These are phyloP conservation scores for Yponomeuta cagnagella DNA, from an alignment of 2,888 invertebrate species.

Conservation along the genomic window DNA sequence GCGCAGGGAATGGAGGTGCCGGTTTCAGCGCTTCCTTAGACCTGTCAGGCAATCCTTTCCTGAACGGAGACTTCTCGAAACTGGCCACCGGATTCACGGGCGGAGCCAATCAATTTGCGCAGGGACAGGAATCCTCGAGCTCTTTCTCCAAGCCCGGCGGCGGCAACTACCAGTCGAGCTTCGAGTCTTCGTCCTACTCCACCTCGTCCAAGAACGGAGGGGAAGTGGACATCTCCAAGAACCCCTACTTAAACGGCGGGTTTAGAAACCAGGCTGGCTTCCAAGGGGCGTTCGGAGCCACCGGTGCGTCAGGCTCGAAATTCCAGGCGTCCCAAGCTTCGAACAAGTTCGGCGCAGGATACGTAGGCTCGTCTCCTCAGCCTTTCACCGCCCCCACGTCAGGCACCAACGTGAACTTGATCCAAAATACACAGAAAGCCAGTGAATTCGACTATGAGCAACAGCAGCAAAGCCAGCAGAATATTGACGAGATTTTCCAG, in stretches of 20 bases:
- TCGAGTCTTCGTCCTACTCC: constrained; percentile 45
- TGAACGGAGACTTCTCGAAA: constrained; percentile 48
- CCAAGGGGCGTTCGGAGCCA: constrained; percentile 23
- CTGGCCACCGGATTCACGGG: constrained; percentile 18
- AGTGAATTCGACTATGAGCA: constrained; percentile 50
- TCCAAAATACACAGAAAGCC: constrained; percentile 50
- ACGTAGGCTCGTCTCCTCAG: constrained; percentile 54
- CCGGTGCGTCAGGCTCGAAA: constrained; percentile 23
- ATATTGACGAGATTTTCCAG: constrained; percentile 52
- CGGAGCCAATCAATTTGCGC: constrained; percentile 17
- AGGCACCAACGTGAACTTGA: constrained; percentile 52
- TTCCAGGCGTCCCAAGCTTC: constrained; percentile 22
- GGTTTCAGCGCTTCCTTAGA: constrained; percentile 33
- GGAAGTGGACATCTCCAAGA: constrained; percentile 46
- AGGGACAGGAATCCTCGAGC: neutral
- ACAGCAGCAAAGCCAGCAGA: constrained; percentile 51
- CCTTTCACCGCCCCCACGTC: constrained; percentile 48
- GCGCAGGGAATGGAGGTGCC: constrained; percentile 25
- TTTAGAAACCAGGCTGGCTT: constrained; percentile 23
- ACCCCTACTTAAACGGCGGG: constrained; percentile 49
- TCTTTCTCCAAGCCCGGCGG: constrained; percentile 13
- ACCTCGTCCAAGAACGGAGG: constrained; percentile 36
- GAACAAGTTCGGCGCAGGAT: constrained; percentile 33
- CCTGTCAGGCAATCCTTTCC: constrained; percentile 45
- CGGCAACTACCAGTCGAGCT: constrained; percentile 37